phyloP scores from a whole-genome alignment of 2,888 invertebrate species.

The Ormyrus labotus region DNA sequence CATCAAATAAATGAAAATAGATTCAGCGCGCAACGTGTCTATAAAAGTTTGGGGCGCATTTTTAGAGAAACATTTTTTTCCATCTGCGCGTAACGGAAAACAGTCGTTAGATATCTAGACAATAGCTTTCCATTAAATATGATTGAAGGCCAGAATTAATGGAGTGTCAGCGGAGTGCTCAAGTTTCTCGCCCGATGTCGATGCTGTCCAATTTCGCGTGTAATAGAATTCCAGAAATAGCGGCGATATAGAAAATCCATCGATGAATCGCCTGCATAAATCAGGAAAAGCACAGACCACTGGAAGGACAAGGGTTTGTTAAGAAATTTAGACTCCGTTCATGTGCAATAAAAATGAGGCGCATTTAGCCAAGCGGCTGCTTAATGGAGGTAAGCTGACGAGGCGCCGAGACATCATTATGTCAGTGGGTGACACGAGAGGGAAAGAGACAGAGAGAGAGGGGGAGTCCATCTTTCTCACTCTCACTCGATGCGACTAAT shows the following conservation, averaged over 20 bases:
- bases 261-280: not conserved
- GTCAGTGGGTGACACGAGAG: constrained; percentile 16
- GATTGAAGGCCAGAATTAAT: constrained; percentile 38
- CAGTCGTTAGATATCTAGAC: constrained; percentile 1
- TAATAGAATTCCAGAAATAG: not conserved
- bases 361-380: not conserved
- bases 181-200: not conserved
- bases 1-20: not conserved
- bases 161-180: constrained; percentile 11
- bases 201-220: not conserved
- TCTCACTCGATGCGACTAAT: constrained; percentile 44
- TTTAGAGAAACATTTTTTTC: not conserved
- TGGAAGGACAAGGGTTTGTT: not conserved
- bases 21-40: not conserved
- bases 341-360: constrained; percentile 26
- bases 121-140: constrained; percentile 33
- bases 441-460: not conserved
- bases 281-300: not conserved
- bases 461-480: constrained; percentile 17
- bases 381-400: constrained; percentile 40
- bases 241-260: not conserved
- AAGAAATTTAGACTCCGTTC: not conserved
- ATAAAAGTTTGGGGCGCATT: not conserved
- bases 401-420: constrained; percentile 33
- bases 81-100: not conserved